Conservation (phyloP, 2,888 invertebrate species). For the Erebia aethiops region DNA sequence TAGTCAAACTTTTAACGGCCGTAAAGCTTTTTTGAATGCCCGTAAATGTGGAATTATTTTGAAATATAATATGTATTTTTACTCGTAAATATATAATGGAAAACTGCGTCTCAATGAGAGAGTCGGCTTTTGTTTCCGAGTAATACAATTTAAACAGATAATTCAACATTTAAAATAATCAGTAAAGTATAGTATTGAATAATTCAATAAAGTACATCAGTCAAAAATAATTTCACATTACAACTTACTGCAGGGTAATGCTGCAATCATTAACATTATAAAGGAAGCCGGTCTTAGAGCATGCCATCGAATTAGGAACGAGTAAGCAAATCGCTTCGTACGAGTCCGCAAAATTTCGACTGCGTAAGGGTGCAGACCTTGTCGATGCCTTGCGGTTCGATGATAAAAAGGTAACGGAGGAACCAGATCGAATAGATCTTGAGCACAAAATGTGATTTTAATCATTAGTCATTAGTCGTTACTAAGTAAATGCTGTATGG, state of each 20-base stretch:
- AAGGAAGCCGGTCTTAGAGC: too few relatives aligned
- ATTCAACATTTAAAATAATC: background rate
- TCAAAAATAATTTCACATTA: background rate
- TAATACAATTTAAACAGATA: background rate
- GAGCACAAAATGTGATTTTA: too few relatives aligned
- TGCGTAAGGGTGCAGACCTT: too few relatives aligned
- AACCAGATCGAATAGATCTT: too few relatives aligned
- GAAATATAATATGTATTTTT: slow-evolving; percentile 6
- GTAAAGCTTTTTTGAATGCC: slow-evolving; percentile 3
- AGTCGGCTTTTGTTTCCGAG: background rate
- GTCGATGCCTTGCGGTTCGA: too few relatives aligned
- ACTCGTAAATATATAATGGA: slow-evolving; percentile 10
- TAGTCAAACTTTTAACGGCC: slow-evolving; percentile 9
- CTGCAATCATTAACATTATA: too few relatives aligned
- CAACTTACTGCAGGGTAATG: too few relatives aligned
- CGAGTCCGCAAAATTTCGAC: too few relatives aligned
- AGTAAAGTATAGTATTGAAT: background rate
- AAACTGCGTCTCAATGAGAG: background rate
- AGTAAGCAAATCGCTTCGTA: too few relatives aligned
- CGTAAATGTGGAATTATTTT: background rate
- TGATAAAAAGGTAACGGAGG: too few relatives aligned
- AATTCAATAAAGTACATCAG: background rate
- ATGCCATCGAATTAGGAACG: too few relatives aligned
- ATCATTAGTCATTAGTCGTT: background rate
- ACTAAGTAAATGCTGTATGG: background rate